Base-by-base conservation (phyloP, 2,113 vertebrate genomes). In the Gobio gobio region DNA sequence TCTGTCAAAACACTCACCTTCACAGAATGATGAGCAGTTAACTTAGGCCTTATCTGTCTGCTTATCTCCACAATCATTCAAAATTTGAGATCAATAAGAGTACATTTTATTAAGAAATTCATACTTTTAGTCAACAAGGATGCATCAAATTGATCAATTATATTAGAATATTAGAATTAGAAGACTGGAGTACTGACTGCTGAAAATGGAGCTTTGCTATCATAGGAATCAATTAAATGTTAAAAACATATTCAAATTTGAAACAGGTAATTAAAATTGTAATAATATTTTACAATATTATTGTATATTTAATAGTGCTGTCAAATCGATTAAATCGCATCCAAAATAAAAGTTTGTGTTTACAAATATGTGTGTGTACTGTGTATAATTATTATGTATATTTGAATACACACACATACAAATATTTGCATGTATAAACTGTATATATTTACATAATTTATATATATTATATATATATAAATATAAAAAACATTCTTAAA, bases 1-100 rank as follows among this genome's bases (percentile, higher is more conserved):
- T 99, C 98, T 0, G 98, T 99, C 85, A 99, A 93, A 84, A 99
- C 98, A 76, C 98, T 99, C 5, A 99, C 97, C 98, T 99, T 89
- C 3, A 86, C 20, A 56, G 33, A 9, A 61, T 3, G 22, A 47
- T 1, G 45, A 68, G 16, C 29, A 36, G 18, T 68, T 68, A 36
- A 68, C 64, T 33, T 29, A 33, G 24, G 63, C 63, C 13, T 14
- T 68, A 68, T 29, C 2, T 36, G 26, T 68, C 12, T 68, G 29
- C 29, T 36, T 36, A 36, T 68, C 5, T 68, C 10, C 29, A 20
- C 4, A 14, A 68, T 2, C 14, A 0, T 68, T 36, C 7, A 18
- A 8, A 14, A 14, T 8, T 16, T 29, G 63, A 13, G 1, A 13
- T 66, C 63, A 24, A 16, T 61, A 24, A 61, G n/a, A 47, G 5